Evolutionary conservation across 1,140 invertebrate genomes (phyloP).

Genomic region (Drosophila micromelanica): DNA sequence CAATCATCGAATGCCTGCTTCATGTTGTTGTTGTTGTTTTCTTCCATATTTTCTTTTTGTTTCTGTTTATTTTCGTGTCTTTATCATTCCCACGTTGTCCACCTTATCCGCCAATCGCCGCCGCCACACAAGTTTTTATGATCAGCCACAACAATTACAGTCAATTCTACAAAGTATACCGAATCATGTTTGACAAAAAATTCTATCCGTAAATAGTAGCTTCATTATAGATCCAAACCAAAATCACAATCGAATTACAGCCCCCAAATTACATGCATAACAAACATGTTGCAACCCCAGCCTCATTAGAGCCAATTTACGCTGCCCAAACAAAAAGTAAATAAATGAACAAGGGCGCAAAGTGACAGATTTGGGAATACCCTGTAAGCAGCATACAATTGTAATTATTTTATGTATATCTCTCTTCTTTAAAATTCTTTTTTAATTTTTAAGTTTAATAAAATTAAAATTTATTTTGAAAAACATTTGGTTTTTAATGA

Average conservation of each 20-base stretch:
- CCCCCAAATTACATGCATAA: conserved; percentile 11
- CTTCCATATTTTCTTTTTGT: neutral
- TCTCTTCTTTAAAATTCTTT: too few relatives aligned
- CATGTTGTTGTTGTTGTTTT: neutral
- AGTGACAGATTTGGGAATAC: neutral
- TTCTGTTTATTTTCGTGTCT: conserved; percentile 28
- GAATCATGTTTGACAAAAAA: neutral
- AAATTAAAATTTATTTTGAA: too few relatives aligned
- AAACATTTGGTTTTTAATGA: too few relatives aligned
- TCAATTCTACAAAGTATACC: too few relatives aligned
- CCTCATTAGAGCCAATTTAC: conserved; percentile 46
- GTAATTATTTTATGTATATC: too few relatives aligned
- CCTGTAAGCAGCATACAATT: neutral
- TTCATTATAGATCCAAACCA: neutral
- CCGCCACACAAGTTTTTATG: too few relatives aligned
- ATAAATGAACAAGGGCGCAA: neutral
- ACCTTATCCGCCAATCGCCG: too few relatives aligned
- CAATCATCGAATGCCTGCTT: conserved; percentile 20
- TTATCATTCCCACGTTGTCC: conserved; percentile 27
- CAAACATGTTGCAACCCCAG: conserved; percentile 19
- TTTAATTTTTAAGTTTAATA: too few relatives aligned
- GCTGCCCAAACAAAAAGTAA: conserved; percentile 7
- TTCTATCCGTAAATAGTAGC: neutral
- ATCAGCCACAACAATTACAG: too few relatives aligned
- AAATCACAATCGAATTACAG: conserved; percentile 22